Base-by-base conservation (phyloP, 2,888 invertebrate species). In the Sphaeridia pumilis region DNA sequence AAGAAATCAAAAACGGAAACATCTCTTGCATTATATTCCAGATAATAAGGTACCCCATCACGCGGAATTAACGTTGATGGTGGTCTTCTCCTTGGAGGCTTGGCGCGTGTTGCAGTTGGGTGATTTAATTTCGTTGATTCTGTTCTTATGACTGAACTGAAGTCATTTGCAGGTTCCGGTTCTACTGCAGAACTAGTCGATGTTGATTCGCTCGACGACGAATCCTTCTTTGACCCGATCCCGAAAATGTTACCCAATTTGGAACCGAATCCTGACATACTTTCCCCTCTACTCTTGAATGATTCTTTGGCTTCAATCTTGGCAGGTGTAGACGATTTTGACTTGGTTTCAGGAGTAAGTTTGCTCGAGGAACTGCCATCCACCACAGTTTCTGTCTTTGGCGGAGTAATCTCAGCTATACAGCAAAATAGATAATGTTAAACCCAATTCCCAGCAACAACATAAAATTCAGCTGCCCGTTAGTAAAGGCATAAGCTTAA, bases 31-130 rank as follows among this genome's bases (percentile, higher is more conserved):
- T n/a, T n/a, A 1, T 26, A 14, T 26, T 4, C 21, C 12, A 43
- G 10, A 43, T 21, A 43, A 44, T 24, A 20, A 41, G 27, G 56
- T 65, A 69, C 69, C 49, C 54, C 63, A 41, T 69, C 69, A 52
- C 67, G 67, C 35, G 67, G 59, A 59, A 72, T 69, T 48, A 72
- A 66, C 55, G 74, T 73, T 27, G 80, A 79, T 2, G 83, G 82
- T n/a, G 77, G 78, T 66, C 82, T 73, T 64, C 81, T 72, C 56
- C 76, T 74, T 31, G 83, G 82, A 57, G 79, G 79, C 71, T 79
- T 79, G 14, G 77, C 80, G 59, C 80, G 69, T 20, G 71, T 71
- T 21, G 74, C 75, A 38, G 75, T 76, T 27, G 73, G 69, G 61
- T 76, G 76, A 38, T 70, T 72, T 41, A 76, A 67, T 63, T 72